Evolutionary conservation across 2,113 vertebrate genomes (phyloP).

Genomic region (Opisthocomus hoazin): DNA sequence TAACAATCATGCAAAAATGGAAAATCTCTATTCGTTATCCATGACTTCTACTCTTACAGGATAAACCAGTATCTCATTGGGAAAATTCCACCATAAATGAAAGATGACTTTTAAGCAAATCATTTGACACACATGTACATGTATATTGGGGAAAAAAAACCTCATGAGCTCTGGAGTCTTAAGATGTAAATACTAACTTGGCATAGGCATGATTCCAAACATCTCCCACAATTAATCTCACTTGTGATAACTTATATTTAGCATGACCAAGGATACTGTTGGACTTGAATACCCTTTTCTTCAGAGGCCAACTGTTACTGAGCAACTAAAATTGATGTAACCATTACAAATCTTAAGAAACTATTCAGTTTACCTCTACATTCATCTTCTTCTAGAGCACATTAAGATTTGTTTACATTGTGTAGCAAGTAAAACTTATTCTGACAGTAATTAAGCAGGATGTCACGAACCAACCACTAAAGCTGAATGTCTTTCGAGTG

Average conservation of each 20-base stretch:
- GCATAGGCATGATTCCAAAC: background rate
- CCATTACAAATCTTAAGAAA: background rate
- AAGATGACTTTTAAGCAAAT: background rate
- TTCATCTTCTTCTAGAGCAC: background rate
- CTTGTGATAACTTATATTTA: background rate
- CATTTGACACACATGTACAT: background rate
- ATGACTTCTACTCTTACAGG: background rate
- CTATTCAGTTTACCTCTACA: background rate
- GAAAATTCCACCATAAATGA: background rate
- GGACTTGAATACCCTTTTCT: background rate
- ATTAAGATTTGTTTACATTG: background rate
- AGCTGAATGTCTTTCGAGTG: background rate
- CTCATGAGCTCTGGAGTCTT: background rate
- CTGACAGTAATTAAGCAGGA: background rate
- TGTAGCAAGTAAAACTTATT: background rate
- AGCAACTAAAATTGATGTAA: background rate
- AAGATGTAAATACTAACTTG: background rate
- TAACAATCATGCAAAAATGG: background rate
- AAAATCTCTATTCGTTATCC: background rate
- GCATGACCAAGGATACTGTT: background rate
- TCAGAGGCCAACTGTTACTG: background rate
- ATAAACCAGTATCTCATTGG: background rate
- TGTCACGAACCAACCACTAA: background rate
- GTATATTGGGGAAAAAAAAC: background rate
- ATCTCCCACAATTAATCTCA: background rate